Evolutionary conservation across 2,113 vertebrate genomes (phyloP).

Genomic region (Chamaea fasciata): DNA sequence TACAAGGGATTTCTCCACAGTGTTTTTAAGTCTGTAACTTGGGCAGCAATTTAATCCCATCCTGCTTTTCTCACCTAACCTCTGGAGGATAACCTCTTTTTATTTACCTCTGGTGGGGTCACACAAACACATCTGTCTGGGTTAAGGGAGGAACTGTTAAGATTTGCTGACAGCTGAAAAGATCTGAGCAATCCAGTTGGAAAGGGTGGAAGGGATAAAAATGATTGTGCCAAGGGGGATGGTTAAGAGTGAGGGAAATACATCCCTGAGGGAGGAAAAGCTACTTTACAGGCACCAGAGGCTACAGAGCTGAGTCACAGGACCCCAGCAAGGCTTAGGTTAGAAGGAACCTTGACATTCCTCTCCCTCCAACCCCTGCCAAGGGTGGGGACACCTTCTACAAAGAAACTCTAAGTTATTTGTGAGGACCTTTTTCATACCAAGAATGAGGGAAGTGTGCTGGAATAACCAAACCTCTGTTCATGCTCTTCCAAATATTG

Average conservation of each 20-base stretch:
- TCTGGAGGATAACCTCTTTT: neutral
- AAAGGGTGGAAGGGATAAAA: neutral
- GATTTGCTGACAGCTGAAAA: neutral
- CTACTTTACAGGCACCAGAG: neutral
- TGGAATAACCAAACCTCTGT: neutral
- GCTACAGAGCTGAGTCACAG: neutral
- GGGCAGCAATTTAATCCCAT: neutral
- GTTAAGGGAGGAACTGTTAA: neutral
- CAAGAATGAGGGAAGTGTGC: neutral
- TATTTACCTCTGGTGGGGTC: neutral
- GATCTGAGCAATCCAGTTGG: neutral
- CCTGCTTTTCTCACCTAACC: neutral
- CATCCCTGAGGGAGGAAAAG: neutral
- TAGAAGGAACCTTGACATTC: neutral
- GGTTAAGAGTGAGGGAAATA: neutral
- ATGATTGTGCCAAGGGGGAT: neutral
- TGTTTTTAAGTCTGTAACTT: neutral
- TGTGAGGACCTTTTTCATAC: neutral
- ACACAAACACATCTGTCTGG: neutral
- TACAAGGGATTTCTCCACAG: neutral
- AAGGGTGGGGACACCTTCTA: neutral
- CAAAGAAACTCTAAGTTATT: neutral
- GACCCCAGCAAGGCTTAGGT: neutral
- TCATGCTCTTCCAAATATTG: neutral
- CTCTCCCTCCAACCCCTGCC: neutral